phyloP scores from a whole-genome alignment of 2,797 vertebrate genomes.

The Cossypha dichroa region DNA sequence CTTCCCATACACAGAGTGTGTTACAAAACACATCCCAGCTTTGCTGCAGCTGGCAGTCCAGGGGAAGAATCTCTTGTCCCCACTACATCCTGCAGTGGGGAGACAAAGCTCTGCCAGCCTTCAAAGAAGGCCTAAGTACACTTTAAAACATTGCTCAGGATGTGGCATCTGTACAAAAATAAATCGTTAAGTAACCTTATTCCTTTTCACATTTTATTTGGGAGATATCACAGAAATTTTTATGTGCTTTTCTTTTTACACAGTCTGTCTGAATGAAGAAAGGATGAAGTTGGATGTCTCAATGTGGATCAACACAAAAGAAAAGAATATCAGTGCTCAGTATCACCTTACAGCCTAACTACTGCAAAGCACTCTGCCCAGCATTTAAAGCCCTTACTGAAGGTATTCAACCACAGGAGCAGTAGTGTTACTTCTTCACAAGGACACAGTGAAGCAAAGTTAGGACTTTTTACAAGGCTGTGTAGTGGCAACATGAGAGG shows the following conservation, averaged over 20 bases:
- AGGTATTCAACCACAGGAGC: neutral
- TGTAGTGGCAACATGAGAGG: rapidly evolving
- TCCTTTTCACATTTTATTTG: neutral
- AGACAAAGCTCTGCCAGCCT: neutral
- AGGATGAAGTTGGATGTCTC: neutral
- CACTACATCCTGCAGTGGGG: neutral
- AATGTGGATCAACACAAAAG: neutral
- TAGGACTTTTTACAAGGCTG: neutral
- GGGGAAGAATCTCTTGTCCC: neutral
- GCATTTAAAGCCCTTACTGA: neutral
- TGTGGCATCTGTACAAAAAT: neutral
- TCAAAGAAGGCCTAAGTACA: neutral
- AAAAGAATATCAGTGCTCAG: neutral
- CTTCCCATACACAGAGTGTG: too few relatives aligned
- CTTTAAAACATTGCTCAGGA: neutral
- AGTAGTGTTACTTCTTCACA: neutral
- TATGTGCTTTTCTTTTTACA: neutral
- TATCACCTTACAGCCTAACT: neutral
- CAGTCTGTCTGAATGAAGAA: neutral
- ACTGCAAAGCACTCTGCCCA: neutral
- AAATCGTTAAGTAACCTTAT: neutral
- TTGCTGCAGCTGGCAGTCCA: neutral
- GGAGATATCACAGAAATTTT: neutral
- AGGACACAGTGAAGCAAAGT: neutral
- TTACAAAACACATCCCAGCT: neutral